A percentile compares a stretch with the other conserved stretches of the same genome.
phyloP scores from a whole-genome alignment of 2,113 vertebrate species.

The Neodontobutis hainanensis region DNA sequence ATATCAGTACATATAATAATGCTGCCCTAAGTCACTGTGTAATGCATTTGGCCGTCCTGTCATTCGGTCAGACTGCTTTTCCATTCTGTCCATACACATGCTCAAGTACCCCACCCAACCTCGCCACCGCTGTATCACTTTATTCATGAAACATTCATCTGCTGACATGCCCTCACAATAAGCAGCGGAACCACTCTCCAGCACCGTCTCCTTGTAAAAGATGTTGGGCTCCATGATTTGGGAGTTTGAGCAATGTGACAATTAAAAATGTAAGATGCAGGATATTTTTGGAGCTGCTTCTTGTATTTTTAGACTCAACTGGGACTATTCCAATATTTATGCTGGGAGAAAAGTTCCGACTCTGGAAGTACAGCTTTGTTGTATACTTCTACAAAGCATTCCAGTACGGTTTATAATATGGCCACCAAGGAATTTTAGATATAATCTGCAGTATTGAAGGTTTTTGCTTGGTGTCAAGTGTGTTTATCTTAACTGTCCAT shows the following conservation, averaged over 20 bases:
- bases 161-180: neutral
- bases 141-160: neutral
- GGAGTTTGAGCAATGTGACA: slow-evolving; percentile 12
- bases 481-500: no score
- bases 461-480: no score
- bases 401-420: neutral
- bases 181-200: neutral
- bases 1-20: no score
- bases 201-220: neutral
- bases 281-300: slow-evolving; percentile 3
- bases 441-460: no score
- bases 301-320: slow-evolving; percentile 4
- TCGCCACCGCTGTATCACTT: neutral
- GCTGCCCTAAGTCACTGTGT: no score
- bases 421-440: no score
- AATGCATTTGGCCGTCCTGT: no score
- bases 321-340: slow-evolving; percentile 5
- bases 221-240: neutral
- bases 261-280: neutral
- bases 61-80: no score
- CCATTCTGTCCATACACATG: no score
- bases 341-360: neutral
- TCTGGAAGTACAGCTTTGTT: neutral
- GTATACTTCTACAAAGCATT: neutral
- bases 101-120: neutral